Evolutionary conservation across 2,888 invertebrate genomes (phyloP).

Genomic region (Tipula unca): DNA sequence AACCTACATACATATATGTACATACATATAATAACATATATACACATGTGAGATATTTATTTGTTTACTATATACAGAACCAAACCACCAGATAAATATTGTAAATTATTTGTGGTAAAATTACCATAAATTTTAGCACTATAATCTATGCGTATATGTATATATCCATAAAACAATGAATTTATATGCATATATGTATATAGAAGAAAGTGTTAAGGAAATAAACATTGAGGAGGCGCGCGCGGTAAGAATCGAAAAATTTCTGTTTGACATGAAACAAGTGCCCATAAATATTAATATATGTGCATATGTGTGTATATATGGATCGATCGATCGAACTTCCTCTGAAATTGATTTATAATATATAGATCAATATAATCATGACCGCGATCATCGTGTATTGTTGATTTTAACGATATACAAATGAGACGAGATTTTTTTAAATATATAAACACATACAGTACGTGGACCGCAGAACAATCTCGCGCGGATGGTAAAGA

Average conservation of each 20-base stretch:
- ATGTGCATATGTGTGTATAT: too few species aligned
- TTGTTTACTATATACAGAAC: not conserved
- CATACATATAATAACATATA: not conserved
- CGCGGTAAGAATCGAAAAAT: not conserved
- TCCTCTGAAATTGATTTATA: not conserved
- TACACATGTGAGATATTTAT: not conserved
- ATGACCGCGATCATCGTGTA: not conserved
- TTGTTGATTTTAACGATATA: not conserved
- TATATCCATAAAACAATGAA: not conserved
- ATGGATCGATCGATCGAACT: not conserved
- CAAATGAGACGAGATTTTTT: not conserved
- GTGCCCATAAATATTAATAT: not conserved
- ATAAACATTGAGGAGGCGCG: not conserved
- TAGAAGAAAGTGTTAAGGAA: not conserved
- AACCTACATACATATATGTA: not conserved
- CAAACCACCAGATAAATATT: not conserved
- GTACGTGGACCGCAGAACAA: not conserved
- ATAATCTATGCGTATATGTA: not conserved
- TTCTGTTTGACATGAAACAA: not conserved
- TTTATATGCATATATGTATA: too few species aligned
- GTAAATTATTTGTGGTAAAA: slow-evolving; percentile 14
- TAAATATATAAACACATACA: not conserved
- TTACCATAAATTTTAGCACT: slow-evolving; percentile 4
- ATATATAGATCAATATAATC: not conserved
- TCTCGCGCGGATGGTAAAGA: not conserved